These are phyloP conservation scores for Cyphomyrmex costatus DNA, from an alignment of 1,140 invertebrate species.

Conservation along the genomic window DNA sequence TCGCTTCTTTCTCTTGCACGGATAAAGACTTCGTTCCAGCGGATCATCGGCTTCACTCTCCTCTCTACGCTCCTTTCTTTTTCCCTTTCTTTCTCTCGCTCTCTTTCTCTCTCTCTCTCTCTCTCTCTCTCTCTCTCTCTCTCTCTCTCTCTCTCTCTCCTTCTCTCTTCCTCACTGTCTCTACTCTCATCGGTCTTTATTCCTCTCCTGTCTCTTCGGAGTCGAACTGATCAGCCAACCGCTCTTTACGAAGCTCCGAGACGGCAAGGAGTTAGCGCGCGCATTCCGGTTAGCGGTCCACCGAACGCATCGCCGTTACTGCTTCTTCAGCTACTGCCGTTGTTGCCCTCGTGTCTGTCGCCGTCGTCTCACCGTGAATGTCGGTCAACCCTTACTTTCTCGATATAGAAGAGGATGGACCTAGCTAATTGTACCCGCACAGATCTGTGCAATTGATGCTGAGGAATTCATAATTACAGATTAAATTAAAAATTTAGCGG, in stretches of 20 bases:
- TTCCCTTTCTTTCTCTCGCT: conserved; percentile 45
- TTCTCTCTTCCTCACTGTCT: conserved; percentile 43
- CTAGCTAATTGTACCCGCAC: too few relatives aligned
- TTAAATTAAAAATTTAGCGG: not conserved
- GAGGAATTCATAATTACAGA: not conserved
- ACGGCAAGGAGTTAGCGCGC: conserved; percentile 70
- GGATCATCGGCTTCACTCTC: conserved; percentile 54
- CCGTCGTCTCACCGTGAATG: conserved; percentile 21
- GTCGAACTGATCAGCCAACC: conserved; percentile 66
- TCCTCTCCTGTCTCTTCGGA: conserved; percentile 47
- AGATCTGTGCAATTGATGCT: not conserved
- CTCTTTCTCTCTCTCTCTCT: conserved; percentile 37
- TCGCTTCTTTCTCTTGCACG: conserved; percentile 62
- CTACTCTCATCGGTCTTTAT: conserved; percentile 46
- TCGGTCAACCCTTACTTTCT: conserved; percentile 55
- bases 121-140: too few relatives aligned
- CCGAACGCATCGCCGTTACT: conserved; percentile 64
- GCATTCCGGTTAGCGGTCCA: conserved; percentile 79
- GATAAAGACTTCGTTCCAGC: conserved; percentile 65
- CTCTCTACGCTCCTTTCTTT: conserved; percentile 48
- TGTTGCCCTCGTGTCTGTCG: conserved; percentile 30
- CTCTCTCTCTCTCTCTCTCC: conserved; percentile 36
- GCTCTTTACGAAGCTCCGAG: conserved; percentile 61
- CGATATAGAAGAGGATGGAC: not conserved
- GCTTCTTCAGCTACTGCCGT: conserved; percentile 47